phyloP scores from a whole-genome alignment of 1,140 invertebrate genomes.

The Babylonia areolata region DNA sequence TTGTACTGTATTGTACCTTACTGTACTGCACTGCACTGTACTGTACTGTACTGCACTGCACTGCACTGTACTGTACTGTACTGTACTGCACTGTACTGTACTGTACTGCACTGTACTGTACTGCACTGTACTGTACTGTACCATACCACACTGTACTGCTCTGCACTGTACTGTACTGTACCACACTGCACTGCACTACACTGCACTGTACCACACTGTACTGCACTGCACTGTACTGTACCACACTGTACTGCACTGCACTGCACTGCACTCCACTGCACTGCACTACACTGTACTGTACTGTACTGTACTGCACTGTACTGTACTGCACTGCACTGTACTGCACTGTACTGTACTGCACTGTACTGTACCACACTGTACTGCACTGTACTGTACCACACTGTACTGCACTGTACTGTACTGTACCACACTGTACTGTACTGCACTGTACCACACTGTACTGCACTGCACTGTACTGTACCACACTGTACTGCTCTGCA shows the following conservation, averaged over 20 bases:
- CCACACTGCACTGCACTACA: no score
- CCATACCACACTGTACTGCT: no score
- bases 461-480: conserved; percentile 40
- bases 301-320: conserved; percentile 37
- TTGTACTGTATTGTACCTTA: no score
- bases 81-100: no score
- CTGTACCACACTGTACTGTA: conserved; percentile 40
- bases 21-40: no score
- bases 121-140: no score
- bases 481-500: conserved; percentile 37
- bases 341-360: conserved; percentile 32
- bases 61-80: no score
- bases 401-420: conserved; percentile 44
- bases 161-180: no score
- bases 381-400: conserved; percentile 35
- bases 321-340: conserved; percentile 36
- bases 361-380: conserved; percentile 35
- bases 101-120: no score
- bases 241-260: conserved; percentile 41
- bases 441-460: conserved; percentile 37
- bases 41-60: no score
- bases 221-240: conserved; percentile 41
- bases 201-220: conserved; percentile 17
- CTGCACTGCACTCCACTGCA: conserved; percentile 39
- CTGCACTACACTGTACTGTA: conserved; percentile 39